Base-by-base conservation (phyloP, 2,113 vertebrate species). In the Formicarius rufipectus region DNA sequence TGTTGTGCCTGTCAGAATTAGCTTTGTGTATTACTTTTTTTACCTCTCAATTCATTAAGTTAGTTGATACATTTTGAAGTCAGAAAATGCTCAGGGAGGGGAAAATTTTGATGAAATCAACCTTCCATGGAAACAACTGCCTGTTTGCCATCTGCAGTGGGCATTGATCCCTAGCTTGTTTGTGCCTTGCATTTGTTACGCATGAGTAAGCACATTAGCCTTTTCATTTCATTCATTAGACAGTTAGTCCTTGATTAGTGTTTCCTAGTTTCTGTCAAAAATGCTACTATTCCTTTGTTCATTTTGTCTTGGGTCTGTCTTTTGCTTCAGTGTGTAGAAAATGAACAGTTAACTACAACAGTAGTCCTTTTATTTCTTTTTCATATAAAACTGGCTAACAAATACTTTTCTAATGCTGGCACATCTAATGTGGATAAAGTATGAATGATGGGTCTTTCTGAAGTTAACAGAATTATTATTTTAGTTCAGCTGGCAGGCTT, bases 151-250 rank as follows among this genome's bases (percentile, higher is more conserved):
- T 97, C 97, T 98, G 97, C 97, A 96, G 96, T 59, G 89, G 96
- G 95, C 95, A 95, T 92, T 96, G 93, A 96, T 95, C 94, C 94
- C 95, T 97, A 52, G 72, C 92, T 97, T 93, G 91, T 93, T 96
- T 95, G 93, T 96, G 96, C 58, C 81, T 96, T 90, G 92, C 58
- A 68, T 96, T 97, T 97, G 94, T 96, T 96, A 94, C 96, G 94
- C 89, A 40, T 96, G 96, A 96, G 90, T 97, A 96, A 97, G 92
- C 96, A 89, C 96, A 97, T 97, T 94, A 95, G 96, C 79, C 97
- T 97, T 98, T 98, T 98, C 88, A 97, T 96, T 97, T 97, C 89
- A 97, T 98, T 97, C 97, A 97, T 96, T 97, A 96, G 93, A 95
- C 95, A 97, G 93, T 95, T 96, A 96, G 93, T 97, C 94, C 94